Base-by-base conservation (phyloP, 2,888 invertebrate species). In the Antitype chi region DNA sequence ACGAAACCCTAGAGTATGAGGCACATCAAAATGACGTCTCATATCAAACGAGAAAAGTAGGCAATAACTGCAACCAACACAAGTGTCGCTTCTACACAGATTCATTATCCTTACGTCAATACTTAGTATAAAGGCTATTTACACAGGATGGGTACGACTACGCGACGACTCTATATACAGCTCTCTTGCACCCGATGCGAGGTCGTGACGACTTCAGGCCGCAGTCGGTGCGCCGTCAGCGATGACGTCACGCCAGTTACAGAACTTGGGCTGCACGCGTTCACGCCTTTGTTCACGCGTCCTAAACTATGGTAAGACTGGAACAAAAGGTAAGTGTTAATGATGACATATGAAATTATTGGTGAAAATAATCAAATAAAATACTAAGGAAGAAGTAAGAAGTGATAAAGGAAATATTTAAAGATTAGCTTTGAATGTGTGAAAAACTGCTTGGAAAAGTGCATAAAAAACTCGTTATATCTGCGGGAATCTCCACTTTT, bases 121-220 rank as follows among this genome's bases (percentile, higher is more conserved):
- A 85, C 86, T 89, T 89, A 90, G 55, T 73, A 25, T 86, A 86
- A 77, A 85, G 79, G 78, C 72, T 94, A 94, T 94, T 85, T 94
- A 94, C 93, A 94, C 79, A 86, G 92, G 92, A 93, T 91, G 91
- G 92, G 77, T 68, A 79, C 69, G 69, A n/a, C 77, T 78, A 70
- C 66, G 55, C 32, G 68, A 76, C 80, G 74, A 60, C 32, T 67
- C n/a, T 98, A 98, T 98, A 98, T 98, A 98, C 98, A 98, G 97
- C 98, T 98, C 97, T 98, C 98, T 95, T 98, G 98, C 96, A 98
- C 98, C 92, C 98, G 97, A 97, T 98, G 98, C 85, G 98, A 98
- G 83, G 98, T 98, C 89, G 98, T 98, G 85, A 98, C 98, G 88
- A 98, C 98, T 95, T 98, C 98, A 85, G 98, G 98, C 90, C 98